Base-by-base conservation (phyloP, 1,140 invertebrate genomes). In the Dermatophagoides farinae region DNA sequence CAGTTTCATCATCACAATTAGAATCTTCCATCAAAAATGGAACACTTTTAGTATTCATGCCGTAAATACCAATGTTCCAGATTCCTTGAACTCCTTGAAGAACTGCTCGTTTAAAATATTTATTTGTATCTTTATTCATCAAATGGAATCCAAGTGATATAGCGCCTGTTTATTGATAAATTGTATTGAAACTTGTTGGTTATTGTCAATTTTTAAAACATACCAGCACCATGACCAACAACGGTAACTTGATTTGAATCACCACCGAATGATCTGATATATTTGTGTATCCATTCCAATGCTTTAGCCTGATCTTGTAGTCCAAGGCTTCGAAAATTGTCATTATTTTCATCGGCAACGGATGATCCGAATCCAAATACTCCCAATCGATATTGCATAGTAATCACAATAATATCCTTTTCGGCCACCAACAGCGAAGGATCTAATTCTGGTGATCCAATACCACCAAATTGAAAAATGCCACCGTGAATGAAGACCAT, bases 401-500 rank as follows among this genome's bases (percentile, higher is more conserved):
- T 85, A 6, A 93, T 88, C 61, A 95, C 76, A 52, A 97, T 85
- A n/a, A 97, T 78, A 67, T 95, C 84, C 69, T 92, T 86, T 73
- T 91, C 87, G 1, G 85, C 83, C 0, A 87, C 88, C 40, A 97
- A 73, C 68, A 83, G 85, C 64, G 75, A 74, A 58, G 82, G 85
- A 74, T 97, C 89, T 73, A 97, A 97, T 16, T 96, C 82, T 70
- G 95, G 89, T 64, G 97, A 75, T 10, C 55, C 52, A 16, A 55
- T 25, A 5, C 18, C 22, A 89, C 92, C 90, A 40, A 85, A 89
- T 71, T 89, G 91, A 74, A 95, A 97, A 1, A 90, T 89, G 38
- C 92, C 92, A 41, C 92, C 91, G 71, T 88, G 96, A 63, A 97
- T 84, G 90, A 90, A 97, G 39, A 96, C 80, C 81, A 96, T 82